These are phyloP conservation scores for Oscheius sp. DNA, from an alignment of 2,888 invertebrate genomes.

Conservation along the genomic window DNA sequence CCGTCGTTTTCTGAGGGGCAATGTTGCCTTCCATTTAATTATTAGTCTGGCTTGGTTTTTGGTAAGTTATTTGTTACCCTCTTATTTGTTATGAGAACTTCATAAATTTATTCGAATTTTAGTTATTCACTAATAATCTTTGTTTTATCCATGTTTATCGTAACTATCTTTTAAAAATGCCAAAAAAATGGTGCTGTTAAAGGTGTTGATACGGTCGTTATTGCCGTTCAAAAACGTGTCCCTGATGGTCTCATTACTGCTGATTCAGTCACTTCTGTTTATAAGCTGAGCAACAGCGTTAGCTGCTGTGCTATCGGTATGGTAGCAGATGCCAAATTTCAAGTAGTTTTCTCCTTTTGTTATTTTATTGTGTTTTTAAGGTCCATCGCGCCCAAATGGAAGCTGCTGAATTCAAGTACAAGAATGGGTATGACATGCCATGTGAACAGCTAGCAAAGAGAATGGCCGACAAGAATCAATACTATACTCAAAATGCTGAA, in stretches of 20 bases:
- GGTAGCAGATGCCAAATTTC: conserved; percentile 78
- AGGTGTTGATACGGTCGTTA: conserved; percentile 90
- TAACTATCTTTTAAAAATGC: conserved; percentile 76
- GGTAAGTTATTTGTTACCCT: not conserved
- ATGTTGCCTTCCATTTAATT: conserved; percentile 7
- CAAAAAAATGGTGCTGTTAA: too few species aligned
- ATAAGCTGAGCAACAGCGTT: conserved; percentile 86
- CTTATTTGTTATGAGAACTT: too few species aligned
- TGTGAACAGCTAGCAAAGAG: conserved; percentile 79
- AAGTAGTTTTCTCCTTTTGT: conserved; percentile 36
- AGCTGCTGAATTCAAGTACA: conserved; percentile 96
- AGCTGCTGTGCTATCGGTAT: conserved; percentile 97
- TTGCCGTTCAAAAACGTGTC: conserved; percentile 97
- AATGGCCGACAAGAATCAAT: conserved; percentile 87
- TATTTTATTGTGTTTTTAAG: conserved; percentile 80
- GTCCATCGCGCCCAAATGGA: conserved; percentile 95
- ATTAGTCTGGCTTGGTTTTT: conserved; percentile 22
- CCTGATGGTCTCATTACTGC: conserved; percentile 95
- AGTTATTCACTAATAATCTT: not conserved
- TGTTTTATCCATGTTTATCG: not conserved
- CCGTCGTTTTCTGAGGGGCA: not conserved
- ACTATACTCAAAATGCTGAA: conserved; percentile 98
- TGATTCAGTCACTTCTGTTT: conserved; percentile 89
- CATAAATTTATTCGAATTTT: not conserved
- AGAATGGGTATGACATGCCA: conserved; percentile 92